Evolutionary conservation across 2,888 invertebrate species (phyloP).

Genomic region (Tetropium fuscum): DNA sequence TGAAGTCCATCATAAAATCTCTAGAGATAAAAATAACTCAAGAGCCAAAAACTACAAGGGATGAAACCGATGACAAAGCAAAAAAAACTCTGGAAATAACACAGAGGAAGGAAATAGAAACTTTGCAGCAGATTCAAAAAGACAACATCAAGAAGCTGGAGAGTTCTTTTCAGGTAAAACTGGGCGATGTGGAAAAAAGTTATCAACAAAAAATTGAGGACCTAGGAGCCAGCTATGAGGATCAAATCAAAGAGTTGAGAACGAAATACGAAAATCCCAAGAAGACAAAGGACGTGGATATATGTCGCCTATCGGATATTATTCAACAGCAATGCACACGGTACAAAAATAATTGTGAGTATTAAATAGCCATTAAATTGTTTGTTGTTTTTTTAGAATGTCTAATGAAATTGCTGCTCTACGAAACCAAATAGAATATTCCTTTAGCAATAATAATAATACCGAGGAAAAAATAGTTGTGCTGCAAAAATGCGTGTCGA

Average conservation of each 20-base stretch:
- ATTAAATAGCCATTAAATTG: constrained; percentile 5
- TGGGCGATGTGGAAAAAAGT: constrained; percentile 34
- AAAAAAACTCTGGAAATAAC: constrained; percentile 26
- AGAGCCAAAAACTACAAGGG: no score
- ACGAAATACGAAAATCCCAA: constrained; percentile 38
- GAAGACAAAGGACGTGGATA: constrained; percentile 49
- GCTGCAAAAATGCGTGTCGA: constrained; percentile 54
- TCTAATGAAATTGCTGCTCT: constrained; percentile 48
- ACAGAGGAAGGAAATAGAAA: constrained; percentile 37
- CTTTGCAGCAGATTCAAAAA: constrained; percentile 34
- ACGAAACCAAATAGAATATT: constrained; percentile 43
- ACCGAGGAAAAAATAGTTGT: constrained; percentile 49
- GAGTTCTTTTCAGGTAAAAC: constrained; percentile 31
- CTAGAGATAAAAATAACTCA: constrained; percentile 38
- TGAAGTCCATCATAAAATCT: constrained; percentile 41
- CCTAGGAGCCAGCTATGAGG: constrained; percentile 40
- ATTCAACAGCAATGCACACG: constrained; percentile 49
- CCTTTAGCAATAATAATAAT: constrained; percentile 29
- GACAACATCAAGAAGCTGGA: constrained; percentile 35
- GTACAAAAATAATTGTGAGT: constrained; percentile 19
- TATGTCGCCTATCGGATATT: constrained; percentile 48
- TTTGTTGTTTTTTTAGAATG: constrained; percentile 39
- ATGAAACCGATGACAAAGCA: constrained; percentile 31
- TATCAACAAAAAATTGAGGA: constrained; percentile 41
- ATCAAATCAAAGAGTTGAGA: constrained; percentile 39